phyloP scores from a whole-genome alignment of 2,113 vertebrate genomes.

The Choloepus hoffmanni region DNA sequence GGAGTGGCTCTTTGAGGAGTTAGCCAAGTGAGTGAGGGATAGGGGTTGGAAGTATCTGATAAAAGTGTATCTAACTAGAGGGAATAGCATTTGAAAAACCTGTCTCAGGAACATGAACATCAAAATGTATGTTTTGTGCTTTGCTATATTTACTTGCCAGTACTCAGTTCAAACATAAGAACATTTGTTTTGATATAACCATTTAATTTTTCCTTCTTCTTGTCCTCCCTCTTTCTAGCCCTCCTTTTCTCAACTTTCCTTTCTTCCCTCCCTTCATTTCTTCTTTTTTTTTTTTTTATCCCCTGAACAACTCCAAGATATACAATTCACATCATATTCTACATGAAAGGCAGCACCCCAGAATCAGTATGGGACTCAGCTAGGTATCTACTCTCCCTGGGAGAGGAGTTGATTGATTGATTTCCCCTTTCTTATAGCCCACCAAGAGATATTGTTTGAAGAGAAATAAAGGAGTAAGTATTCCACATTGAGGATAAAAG shows the following conservation, averaged over 20 bases:
- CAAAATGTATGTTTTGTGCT: background rate
- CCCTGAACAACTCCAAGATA: background rate
- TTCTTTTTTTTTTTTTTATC: background rate
- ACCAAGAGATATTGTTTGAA: background rate
- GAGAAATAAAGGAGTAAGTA: background rate
- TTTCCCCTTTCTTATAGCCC: background rate
- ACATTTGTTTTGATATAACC: background rate
- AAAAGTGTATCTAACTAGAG: background rate
- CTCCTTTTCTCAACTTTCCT: background rate
- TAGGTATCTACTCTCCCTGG: background rate
- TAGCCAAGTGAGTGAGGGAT: background rate
- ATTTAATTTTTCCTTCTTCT: background rate
- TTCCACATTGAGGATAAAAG: too few relatives aligned
- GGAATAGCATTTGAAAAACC: background rate
- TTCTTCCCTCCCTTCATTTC: background rate
- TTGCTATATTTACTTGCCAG: background rate
- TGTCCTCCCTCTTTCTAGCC: too few relatives aligned
- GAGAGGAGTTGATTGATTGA: background rate
- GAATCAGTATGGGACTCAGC: background rate
- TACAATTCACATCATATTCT: background rate
- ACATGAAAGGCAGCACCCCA: background rate
- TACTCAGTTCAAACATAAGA: constrained; percentile 30
- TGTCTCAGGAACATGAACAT: background rate
- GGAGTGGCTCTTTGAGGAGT: background rate
- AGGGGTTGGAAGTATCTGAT: background rate